phyloP scores from a whole-genome alignment of 2,888 invertebrate genomes.

The Beris chalybata region DNA sequence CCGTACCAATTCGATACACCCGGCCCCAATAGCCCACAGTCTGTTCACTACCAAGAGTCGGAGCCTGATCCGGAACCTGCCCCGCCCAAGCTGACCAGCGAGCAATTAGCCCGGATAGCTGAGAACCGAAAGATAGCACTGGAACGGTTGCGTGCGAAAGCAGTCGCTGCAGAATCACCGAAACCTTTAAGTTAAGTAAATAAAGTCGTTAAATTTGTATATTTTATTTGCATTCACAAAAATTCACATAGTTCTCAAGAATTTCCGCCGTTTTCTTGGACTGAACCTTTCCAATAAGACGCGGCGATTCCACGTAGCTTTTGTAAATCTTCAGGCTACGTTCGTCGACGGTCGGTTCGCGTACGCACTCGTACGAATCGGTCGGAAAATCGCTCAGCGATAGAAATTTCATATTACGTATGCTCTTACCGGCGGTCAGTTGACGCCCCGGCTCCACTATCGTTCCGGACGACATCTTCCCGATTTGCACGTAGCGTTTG shows the following conservation, averaged over 20 bases:
- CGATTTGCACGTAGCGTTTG: conserved; percentile 53
- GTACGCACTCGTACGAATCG: conserved; percentile 50
- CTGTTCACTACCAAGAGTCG: neutral
- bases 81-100: conserved; percentile 58
- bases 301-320: conserved; percentile 49
- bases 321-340: conserved; percentile 50
- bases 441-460: conserved; percentile 27
- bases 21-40: conserved; percentile 1
- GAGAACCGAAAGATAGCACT: conserved; percentile 68
- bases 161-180: neutral
- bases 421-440: conserved; percentile 45
- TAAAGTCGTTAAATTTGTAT: neutral
- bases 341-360: conserved; percentile 49
- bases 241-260: conserved; percentile 34
- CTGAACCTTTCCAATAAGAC: conserved; percentile 38
- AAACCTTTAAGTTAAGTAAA: neutral
- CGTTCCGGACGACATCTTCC: conserved; percentile 45
- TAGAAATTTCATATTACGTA: conserved; percentile 47
- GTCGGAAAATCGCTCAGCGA: conserved; percentile 49
- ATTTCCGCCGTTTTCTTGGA: conserved; percentile 33
- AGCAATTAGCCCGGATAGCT: conserved; percentile 69
- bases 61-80: neutral
- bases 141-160: conserved; percentile 62
- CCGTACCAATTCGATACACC: conserved; percentile 41
- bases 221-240: conserved; percentile 21